Base-by-base conservation (phyloP, 2,113 vertebrate genomes). In the Oreocharis arfaki region DNA sequence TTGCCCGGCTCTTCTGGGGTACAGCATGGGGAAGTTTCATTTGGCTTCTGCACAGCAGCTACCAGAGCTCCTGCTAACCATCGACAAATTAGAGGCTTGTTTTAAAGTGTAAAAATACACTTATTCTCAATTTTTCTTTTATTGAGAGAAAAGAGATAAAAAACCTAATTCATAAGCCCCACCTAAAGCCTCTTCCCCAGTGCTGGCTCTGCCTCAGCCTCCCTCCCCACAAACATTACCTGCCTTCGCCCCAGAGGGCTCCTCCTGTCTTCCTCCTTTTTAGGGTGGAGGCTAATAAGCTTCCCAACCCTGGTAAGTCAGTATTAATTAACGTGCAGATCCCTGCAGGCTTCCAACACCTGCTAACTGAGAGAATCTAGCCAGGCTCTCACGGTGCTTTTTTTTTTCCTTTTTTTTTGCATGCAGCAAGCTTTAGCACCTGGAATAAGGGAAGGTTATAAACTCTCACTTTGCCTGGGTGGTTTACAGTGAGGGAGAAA, bases 301-400 rank as follows among this genome's bases (percentile, higher is more conserved):
- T 95, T 82, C 90, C 79, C 93, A 94, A 78, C 89, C 79, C 93
- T 91, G 46, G 84, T 92, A 95, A 96, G 46, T 96, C 92, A 88
- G 96, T 93, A 95, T 96, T 97, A 97, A 97, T 97, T 96, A 97
- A 94, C 82, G 84, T 82, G 65, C 89, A 95, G 87, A 93, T 97
- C 90, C 92, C 97, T 96, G 84, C 96, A 96, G 96, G 95, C 93
- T 91, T 82, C 93, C 71, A 93, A 95, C 95, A 96, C 91, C 96
- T 96, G 95, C 87, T 96, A 95, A 70, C 91, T 86, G 84, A 64
- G 92, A 96, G 90, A 95, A 96, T 74, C 69, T 70, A 93, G 90
- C 81, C 65, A 94, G 79, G 70, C 94, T 97, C 96, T 95, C 93
- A 93, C 64, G 67, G 92, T 88, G 91, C 10, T 41, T 77, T 83